phyloP scores from a whole-genome alignment of 2,797 vertebrate species.

The Alauda arvensis region DNA sequence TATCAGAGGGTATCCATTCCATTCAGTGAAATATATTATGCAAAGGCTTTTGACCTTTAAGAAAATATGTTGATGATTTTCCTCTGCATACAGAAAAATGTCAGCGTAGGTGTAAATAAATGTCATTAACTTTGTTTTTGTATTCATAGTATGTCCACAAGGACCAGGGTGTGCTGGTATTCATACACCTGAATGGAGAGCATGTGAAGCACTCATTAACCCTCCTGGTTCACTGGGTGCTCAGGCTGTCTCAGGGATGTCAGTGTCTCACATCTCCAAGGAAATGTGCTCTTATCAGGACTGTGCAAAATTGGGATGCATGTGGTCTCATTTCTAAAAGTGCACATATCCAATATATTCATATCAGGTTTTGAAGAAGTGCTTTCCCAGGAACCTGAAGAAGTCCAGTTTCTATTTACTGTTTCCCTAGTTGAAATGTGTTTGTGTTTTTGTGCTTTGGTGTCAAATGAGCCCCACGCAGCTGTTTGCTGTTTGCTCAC shows the following conservation, averaged over 20 bases:
- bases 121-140: constrained; percentile 45
- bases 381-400: neutral
- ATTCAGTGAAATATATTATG: constrained; percentile 33
- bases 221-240: neutral
- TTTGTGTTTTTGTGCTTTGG: neutral
- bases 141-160: constrained; percentile 10
- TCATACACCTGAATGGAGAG: neutral
- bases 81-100: constrained; percentile 49
- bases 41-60: constrained; percentile 57
- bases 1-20: neutral
- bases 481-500: neutral
- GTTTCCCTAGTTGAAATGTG: neutral
- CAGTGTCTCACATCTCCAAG: neutral
- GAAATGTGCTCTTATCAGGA: neutral
- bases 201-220: neutral
- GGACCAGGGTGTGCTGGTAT: neutral
- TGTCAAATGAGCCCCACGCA: neutral
- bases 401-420: neutral
- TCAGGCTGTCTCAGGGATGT: neutral
- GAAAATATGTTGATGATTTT: constrained; percentile 44
- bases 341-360: accelerated
- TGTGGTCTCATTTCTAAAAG: neutral
- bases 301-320: neutral
- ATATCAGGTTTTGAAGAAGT: neutral
- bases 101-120: constrained; percentile 45